These are phyloP conservation scores for Pocillopora meandrina DNA, from an alignment of 92 coral and sea anemone genomes.

Conservation along the genomic window DNA sequence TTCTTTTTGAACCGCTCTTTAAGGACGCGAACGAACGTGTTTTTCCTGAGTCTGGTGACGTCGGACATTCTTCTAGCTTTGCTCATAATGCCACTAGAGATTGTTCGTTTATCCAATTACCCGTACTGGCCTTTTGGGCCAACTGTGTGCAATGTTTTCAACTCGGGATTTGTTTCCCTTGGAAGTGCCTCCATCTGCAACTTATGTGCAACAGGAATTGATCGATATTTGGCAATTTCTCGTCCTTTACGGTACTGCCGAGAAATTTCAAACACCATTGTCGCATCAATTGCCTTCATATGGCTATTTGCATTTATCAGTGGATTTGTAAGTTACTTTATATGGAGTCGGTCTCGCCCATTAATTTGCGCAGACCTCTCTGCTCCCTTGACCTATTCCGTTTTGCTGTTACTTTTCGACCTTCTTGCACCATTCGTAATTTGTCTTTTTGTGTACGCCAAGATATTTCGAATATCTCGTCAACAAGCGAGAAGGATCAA, in stretches of 20 bases:
- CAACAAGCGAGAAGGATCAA: conserved; percentile 36
- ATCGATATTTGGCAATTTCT: conserved; percentile 47
- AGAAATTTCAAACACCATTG: conserved; percentile 17
- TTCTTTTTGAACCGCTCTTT: conserved; percentile 32
- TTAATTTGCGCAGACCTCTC: conserved; percentile 12
- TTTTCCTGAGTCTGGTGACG: conserved; percentile 52
- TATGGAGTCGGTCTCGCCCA: conserved; percentile 15
- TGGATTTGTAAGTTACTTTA: conserved; percentile 20
- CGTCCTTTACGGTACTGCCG: conserved; percentile 44
- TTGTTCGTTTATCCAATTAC: conserved; percentile 24
- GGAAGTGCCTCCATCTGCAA: conserved; percentile 45
- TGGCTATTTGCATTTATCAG: conserved; percentile 52
- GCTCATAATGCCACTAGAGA: conserved; percentile 54
- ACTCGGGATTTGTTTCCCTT: conserved; percentile 45
- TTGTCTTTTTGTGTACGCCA: conserved; percentile 35
- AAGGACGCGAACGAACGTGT: conserved; percentile 37
- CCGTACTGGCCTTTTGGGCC: conserved; percentile 60
- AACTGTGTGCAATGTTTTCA: conserved; percentile 46
- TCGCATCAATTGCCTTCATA: conserved; percentile 13
- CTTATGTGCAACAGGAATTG: conserved; percentile 49
- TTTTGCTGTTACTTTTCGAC: conserved; percentile 30
- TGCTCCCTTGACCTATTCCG: conserved; percentile 32
- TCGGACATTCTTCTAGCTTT: conserved; percentile 48
- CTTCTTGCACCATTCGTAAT: conserved; percentile 45
- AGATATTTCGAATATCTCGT: conserved; percentile 43